A percentile compares a stretch with the other conserved stretches of the same genome.
phyloP scores from a whole-genome alignment of 1,140 invertebrate species.

The Hyles euphorbiae region DNA sequence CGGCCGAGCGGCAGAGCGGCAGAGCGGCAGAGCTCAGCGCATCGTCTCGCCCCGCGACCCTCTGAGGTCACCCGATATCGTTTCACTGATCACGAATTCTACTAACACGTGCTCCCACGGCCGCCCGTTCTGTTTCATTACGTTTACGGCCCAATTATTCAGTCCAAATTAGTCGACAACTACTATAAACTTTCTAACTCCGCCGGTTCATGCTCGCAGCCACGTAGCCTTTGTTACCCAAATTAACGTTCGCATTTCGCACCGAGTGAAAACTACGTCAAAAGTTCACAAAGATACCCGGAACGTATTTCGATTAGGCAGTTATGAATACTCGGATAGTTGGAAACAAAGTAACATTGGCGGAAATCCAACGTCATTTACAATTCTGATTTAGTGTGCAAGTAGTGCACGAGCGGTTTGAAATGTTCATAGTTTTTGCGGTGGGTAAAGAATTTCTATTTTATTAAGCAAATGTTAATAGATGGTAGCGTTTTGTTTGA shows the following conservation, averaged over 20 bases:
- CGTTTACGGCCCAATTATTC: constrained; percentile 22
- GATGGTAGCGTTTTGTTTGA: constrained; percentile 24
- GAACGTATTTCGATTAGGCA: constrained; percentile 44
- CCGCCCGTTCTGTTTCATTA: constrained; percentile 17
- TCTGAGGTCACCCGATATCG: constrained; percentile 50
- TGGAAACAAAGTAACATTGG: constrained; percentile 66
- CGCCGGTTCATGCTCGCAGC: constrained; percentile 7
- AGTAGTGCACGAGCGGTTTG: constrained; percentile 31
- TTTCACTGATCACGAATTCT: constrained; percentile 48
- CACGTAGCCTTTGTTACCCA: constrained; percentile 6
- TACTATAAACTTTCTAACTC: constrained; percentile 28
- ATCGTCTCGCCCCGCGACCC: constrained; percentile 36
- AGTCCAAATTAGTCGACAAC: background rate
- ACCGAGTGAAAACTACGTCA: constrained; percentile 1
- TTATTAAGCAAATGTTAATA: constrained; percentile 24
- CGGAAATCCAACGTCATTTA: constrained; percentile 61
- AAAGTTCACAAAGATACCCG: constrained; percentile 11
- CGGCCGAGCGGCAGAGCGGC: constrained; percentile 5
- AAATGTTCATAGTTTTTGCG: constrained; percentile 27
- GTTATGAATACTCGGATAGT: constrained; percentile 47
- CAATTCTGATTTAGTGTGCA: constrained; percentile 57
- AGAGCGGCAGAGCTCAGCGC: constrained; percentile 13
- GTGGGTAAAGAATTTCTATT: constrained; percentile 24
- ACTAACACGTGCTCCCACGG: constrained; percentile 40
- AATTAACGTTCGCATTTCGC: background rate